These are phyloP conservation scores for Corythaeola cristata DNA, from an alignment of 2,113 vertebrate genomes.

Conservation along the genomic window DNA sequence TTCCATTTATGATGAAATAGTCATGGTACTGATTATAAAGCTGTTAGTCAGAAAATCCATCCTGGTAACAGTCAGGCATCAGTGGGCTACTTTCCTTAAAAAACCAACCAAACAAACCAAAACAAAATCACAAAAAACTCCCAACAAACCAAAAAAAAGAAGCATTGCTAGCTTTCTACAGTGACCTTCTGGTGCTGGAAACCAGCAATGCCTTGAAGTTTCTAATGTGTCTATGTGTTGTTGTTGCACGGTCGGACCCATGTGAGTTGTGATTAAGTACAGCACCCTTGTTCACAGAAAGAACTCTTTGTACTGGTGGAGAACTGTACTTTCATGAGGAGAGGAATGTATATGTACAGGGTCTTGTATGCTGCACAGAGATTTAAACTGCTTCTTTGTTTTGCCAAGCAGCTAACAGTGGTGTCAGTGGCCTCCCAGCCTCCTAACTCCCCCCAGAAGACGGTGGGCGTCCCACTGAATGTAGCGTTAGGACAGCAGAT, in stretches of 20 bases:
- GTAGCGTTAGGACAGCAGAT: slow-evolving; percentile 90
- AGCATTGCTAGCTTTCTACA: not conserved
- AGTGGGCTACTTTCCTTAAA: not conserved
- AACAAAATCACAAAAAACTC: too few relatives aligned
- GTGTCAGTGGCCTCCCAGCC: slow-evolving; percentile 87
- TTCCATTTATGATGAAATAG: not conserved
- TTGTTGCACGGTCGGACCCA: fast-evolving
- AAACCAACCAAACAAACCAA: not conserved
- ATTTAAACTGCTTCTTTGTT: slow-evolving; percentile 48
- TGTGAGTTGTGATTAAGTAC: not conserved
- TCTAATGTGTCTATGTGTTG: fast-evolving
- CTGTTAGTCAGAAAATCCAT: not conserved
- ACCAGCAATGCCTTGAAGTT: not conserved
- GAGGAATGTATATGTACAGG: not conserved
- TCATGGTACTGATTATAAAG: not conserved
- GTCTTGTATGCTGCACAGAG: not conserved
- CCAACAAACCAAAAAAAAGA: not conserved
- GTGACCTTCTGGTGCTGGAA: not conserved
- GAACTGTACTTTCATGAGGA: not conserved
- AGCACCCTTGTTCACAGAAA: not conserved
- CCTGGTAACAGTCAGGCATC: not conserved
- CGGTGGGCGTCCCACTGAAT: slow-evolving; percentile 83
- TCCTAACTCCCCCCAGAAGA: slow-evolving; percentile 85
- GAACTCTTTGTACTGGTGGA: not conserved
- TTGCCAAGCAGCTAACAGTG: slow-evolving; percentile 82